Evolutionary conservation across 2,113 vertebrate genomes (phyloP).

Genomic region (Morone chrysops): DNA sequence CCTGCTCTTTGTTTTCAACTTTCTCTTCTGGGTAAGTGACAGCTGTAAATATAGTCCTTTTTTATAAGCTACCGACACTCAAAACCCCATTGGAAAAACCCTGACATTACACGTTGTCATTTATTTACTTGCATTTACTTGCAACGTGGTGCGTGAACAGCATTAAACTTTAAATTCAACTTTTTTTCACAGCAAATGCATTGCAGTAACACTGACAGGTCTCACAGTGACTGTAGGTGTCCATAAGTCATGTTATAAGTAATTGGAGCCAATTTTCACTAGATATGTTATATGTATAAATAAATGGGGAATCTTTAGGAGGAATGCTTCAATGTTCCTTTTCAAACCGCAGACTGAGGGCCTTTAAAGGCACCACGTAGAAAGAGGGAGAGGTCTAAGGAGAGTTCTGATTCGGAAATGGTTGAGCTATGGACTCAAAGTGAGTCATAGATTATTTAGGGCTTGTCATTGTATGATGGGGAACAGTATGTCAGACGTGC

Average conservation of each 20-base stretch:
- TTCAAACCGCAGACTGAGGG: conserved; percentile 27
- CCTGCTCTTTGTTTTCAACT: conserved; percentile 90
- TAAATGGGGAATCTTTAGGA: neutral
- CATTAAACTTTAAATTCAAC: too few species aligned
- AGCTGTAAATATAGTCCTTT: neutral
- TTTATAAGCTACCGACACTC: neutral
- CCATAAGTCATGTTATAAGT: neutral
- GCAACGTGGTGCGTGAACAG: too few species aligned
- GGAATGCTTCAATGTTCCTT: neutral
- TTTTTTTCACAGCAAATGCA: too few species aligned
- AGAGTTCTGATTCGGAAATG: conserved; percentile 36
- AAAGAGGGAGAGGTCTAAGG: conserved; percentile 14
- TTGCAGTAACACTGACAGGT: neutral
- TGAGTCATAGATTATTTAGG: conserved; percentile 69
- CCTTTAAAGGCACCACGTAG: neutral
- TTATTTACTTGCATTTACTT: too few species aligned
- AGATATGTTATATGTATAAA: neutral
- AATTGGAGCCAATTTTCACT: neutral
- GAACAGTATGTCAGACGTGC: conserved; percentile 42
- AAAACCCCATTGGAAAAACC: neutral
- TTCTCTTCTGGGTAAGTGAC: conserved; percentile 91
- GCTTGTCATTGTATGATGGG: conserved; percentile 34
- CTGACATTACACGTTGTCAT: too few species aligned
- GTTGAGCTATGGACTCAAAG: conserved; percentile 59
- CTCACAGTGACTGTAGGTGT: neutral